Evolutionary conservation across 2,113 vertebrate genomes (phyloP).

Genomic region (Prionailurus viverrinus): DNA sequence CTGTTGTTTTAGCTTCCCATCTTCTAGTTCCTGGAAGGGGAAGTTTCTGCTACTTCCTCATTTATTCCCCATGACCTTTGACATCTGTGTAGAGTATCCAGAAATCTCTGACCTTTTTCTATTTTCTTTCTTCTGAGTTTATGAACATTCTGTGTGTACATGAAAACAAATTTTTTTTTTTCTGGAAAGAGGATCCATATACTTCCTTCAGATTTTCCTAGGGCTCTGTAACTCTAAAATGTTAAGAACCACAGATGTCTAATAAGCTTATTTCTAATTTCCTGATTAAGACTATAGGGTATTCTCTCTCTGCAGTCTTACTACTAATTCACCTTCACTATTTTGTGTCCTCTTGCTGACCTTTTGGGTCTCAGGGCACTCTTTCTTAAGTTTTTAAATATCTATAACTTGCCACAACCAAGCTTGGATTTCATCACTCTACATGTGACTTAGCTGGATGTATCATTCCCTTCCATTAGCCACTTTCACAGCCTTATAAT

Average conservation of each 20-base stretch:
- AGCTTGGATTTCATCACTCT: background rate
- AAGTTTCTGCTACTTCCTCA: background rate
- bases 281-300: background rate
- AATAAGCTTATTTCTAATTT: slow-evolving; percentile 19
- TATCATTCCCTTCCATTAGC: background rate
- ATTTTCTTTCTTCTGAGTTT: background rate
- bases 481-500: background rate
- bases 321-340: background rate
- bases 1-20: background rate
- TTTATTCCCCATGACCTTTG: background rate
- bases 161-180: background rate
- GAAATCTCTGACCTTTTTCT: background rate
- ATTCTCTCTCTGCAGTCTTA: background rate
- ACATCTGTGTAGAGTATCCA: background rate
- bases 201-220: background rate
- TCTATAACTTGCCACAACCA: background rate
- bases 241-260: background rate
- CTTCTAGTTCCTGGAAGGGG: background rate
- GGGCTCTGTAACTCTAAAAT: background rate
- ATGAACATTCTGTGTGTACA: background rate
- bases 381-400: background rate
- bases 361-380: background rate
- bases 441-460: background rate
- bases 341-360: background rate
- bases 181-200: background rate